A percentile compares a stretch with the other conserved stretches of the same genome.
These are phyloP conservation scores for Sinodicranocentrus sp. DNA, from an alignment of 2,888 invertebrate genomes.

Conservation along the genomic window DNA sequence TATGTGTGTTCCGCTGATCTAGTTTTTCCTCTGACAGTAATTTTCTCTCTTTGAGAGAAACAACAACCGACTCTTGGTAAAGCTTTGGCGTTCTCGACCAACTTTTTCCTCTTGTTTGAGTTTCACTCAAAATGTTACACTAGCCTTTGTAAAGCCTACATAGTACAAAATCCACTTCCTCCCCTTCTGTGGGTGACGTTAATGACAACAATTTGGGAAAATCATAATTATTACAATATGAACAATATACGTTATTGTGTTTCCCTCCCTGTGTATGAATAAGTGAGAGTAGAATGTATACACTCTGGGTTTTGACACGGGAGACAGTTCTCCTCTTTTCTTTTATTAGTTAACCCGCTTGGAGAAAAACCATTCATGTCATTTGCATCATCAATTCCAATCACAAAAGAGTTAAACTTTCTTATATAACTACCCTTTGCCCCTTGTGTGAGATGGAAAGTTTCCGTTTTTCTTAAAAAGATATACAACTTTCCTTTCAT, in stretches of 20 bases:
- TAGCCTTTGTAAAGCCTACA: no score
- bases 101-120: not conserved
- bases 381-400: constrained; percentile 63
- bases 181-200: constrained; percentile 7
- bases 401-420: constrained; percentile 42
- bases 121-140: no score
- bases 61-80: not conserved
- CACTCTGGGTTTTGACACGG: no score
- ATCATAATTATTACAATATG: not conserved
- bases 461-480: not conserved
- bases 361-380: constrained; percentile 25
- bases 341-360: not conserved
- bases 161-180: no score
- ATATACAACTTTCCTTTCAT: constrained; percentile 5
- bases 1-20: not conserved
- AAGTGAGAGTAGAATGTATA: no score
- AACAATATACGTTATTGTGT: no score
- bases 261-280: no score
- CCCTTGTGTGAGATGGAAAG: not conserved
- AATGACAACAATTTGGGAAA: constrained; percentile 19
- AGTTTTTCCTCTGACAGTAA: constrained; percentile 5
- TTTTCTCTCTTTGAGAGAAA: not conserved
- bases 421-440: not conserved
- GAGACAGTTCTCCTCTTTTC: not conserved
- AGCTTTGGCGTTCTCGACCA: not conserved